Base-by-base conservation (phyloP, 2,888 invertebrate genomes). In the Marronus borbonicus region DNA sequence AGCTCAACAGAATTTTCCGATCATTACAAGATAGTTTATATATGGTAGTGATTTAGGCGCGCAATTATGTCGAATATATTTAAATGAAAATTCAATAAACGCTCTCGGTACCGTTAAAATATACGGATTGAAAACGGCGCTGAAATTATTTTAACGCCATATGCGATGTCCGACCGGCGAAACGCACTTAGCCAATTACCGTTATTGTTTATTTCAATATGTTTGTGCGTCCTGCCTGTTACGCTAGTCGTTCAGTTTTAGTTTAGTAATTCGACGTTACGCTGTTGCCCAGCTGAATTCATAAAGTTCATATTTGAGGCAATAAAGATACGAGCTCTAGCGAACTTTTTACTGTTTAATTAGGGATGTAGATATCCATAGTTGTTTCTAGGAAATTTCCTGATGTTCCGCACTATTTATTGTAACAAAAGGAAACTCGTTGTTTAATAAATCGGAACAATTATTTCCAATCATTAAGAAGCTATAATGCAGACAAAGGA, bases 181-280 rank as follows among this genome's bases (percentile, higher is more conserved):
- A 68, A 78, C 69, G 76, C 68, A 78, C 78, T 78, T 78, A 76
- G 78, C 78, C 75, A 78, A 78, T 78, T 78, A 78, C 75, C 78
- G 78, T 68, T 76, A 76, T 78, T 78, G 78, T 78, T 78, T 78
- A 78, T 78, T 75, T 75, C 77, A 70, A 70, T 70, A 58, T 55
- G 70, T 20, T 58, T 58, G 70, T 58, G 70, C 70, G 70, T 55
- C 17, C 36, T 70, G 70, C 70, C 70, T 58, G 55, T 70, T 50
- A 58, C 58, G 55, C 58, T 70, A 58, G 17, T 55, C 55, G 70
- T 52, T 70, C 58, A 58, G 70, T 70, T 70, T 70, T 70, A 70
- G 55, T 70, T 70, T 68, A 49, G 24, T 49, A 68, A 28, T 68
- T 24, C 31, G 14, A 17, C 17, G 65, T 65, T 44, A 49, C 60